These are phyloP conservation scores for Anguilla pacifica DNA, from an alignment of 2,797 vertebrate species.

Conservation along the genomic window DNA sequence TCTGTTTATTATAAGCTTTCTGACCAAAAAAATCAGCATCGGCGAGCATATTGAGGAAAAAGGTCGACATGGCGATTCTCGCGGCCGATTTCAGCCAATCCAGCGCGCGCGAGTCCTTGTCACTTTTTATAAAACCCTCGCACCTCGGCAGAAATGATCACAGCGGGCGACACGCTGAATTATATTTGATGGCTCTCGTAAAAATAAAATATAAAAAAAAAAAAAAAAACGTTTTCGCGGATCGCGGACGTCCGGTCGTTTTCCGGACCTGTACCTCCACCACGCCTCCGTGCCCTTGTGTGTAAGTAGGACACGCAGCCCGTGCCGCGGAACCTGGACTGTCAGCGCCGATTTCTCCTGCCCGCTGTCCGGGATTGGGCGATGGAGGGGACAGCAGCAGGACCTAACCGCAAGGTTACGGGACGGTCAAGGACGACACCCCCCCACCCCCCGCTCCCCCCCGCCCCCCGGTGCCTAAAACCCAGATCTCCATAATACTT, in stretches of 20 bases:
- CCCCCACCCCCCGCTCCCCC: too few species aligned
- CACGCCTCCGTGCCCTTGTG: slow-evolving; percentile 41
- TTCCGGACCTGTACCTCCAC: slow-evolving; percentile 7
- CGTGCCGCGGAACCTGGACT: slow-evolving; percentile 57
- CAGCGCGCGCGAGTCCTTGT: neutral
- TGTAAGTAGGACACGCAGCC: slow-evolving; percentile 34
- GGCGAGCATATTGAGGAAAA: neutral
- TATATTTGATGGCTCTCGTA: slow-evolving; percentile 15
- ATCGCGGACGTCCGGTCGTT: slow-evolving; percentile 2
- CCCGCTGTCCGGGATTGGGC: slow-evolving; percentile 33
- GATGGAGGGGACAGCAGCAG: too few species aligned
- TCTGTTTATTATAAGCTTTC: neutral
- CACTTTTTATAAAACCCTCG: neutral
- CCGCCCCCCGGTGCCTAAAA: neutral
- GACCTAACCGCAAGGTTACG: too few species aligned
- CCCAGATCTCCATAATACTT: slow-evolving; percentile 43
- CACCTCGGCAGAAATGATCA: neutral
- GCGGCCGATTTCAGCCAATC: neutral
- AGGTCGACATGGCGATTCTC: neutral
- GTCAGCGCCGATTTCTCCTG: slow-evolving; percentile 64
- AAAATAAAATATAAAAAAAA: neutral
- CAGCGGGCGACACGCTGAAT: slow-evolving; percentile 17
- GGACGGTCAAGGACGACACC: too few species aligned
- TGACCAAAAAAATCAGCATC: neutral
- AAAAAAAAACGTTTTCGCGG: neutral